phyloP scores from a whole-genome alignment of 2,888 invertebrate genomes.

The Microplitis deprimator region DNA sequence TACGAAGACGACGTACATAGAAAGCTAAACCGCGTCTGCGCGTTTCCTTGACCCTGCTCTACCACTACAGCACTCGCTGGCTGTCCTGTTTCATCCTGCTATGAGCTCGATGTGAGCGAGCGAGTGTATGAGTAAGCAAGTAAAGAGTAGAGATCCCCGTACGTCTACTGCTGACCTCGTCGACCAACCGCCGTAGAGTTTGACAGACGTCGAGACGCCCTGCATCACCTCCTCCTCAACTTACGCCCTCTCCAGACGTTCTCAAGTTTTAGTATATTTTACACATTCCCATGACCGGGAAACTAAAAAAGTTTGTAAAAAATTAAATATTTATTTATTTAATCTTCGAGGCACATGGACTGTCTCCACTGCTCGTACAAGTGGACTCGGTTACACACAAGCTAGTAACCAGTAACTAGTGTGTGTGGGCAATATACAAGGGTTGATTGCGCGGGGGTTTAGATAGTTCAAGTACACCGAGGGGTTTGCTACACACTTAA shows the following conservation, averaged over 20 bases:
- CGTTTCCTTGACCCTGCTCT: slow-evolving; percentile 65
- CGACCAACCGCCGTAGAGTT: slow-evolving; percentile 64
- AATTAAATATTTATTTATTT: slow-evolving; percentile 1
- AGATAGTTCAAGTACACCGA: slow-evolving; percentile 42
- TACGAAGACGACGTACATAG: slow-evolving; percentile 36
- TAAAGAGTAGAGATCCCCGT: slow-evolving; percentile 3
- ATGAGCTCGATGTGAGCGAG: background rate
- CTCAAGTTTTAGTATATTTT: background rate
- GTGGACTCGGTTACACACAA: no score
- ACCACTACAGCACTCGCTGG: slow-evolving; percentile 15
- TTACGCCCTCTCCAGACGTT: slow-evolving; percentile 53
- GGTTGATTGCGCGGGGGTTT: slow-evolving; percentile 36
- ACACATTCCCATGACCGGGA: background rate
- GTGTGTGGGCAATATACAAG: slow-evolving; percentile 32
- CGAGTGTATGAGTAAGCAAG: background rate
- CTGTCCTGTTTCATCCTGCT: slow-evolving; percentile 52
- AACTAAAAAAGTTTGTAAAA: background rate
- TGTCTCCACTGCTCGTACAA: background rate
- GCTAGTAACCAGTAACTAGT: background rate
- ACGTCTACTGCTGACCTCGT: slow-evolving; percentile 45
- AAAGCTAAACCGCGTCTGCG: slow-evolving; percentile 58
- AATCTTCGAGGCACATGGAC: background rate
- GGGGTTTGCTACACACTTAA: slow-evolving; percentile 62
- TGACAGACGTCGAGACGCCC: slow-evolving; percentile 71
- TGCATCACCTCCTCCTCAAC: slow-evolving; percentile 64